A percentile compares a stretch with the other conserved stretches of the same genome.
phyloP scores from a whole-genome alignment of 2,797 vertebrate genomes.

The Erethizon dorsatum region DNA sequence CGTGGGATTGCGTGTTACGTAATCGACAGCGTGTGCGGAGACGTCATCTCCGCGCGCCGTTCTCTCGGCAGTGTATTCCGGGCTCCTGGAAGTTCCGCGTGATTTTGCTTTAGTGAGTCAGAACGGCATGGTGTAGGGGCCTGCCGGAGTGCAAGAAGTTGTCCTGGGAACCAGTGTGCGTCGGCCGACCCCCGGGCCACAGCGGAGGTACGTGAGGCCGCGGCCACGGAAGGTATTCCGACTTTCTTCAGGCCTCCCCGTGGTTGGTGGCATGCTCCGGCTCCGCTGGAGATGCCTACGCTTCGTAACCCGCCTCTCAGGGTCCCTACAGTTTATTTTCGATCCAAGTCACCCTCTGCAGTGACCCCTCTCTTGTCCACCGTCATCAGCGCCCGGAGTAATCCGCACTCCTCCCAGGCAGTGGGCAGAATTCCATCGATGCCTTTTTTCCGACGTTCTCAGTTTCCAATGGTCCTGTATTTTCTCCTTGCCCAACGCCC shows the following conservation, averaged over 20 bases:
- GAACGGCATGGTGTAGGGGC: background rate
- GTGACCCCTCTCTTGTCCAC: background rate
- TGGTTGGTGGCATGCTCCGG: background rate
- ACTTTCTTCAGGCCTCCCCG: background rate
- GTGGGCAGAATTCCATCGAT: background rate
- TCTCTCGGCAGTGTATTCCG: background rate
- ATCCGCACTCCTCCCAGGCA: background rate
- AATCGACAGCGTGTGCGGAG: background rate
- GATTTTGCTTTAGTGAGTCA: background rate
- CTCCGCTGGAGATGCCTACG: background rate
- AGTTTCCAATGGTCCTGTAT: background rate
- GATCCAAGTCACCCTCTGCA: background rate
- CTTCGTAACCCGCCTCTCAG: background rate
- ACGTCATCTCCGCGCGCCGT: constrained; percentile 67
- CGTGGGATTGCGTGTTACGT: background rate
- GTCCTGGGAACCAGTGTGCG: background rate
- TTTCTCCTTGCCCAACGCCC: background rate
- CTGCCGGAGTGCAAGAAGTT: background rate
- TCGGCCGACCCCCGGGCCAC: background rate
- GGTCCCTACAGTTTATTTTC: background rate
- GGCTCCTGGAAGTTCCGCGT: background rate
- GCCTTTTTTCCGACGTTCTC: background rate
- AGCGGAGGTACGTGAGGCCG: constrained; percentile 75
- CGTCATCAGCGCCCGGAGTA: background rate
- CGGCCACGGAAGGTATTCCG: background rate